Conservation (phyloP, 2,888 invertebrate species). For the Caenorhabditis sulstoni region DNA sequence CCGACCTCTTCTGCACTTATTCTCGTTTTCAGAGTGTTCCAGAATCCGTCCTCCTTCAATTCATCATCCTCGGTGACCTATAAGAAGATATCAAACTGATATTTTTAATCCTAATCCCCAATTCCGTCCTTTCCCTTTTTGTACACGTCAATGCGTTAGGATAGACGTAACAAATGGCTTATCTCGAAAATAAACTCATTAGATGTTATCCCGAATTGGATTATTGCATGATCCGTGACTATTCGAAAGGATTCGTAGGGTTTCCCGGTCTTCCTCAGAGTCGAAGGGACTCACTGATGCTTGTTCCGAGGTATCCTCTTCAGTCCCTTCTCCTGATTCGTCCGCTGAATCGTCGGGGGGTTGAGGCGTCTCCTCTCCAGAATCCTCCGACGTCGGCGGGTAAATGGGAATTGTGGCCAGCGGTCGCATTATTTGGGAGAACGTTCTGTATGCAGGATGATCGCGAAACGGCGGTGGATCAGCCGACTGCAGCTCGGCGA, state of each 20-base stretch:
- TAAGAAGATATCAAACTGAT: slow-evolving; percentile 5
- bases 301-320: slow-evolving; percentile 4
- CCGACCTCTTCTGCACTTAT: slow-evolving; percentile 10
- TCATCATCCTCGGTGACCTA: slow-evolving; percentile 41
- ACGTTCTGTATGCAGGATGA: neutral
- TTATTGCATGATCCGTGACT: slow-evolving; percentile 24
- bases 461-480: neutral
- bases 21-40: slow-evolving; percentile 28
- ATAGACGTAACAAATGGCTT: slow-evolving; percentile 26
- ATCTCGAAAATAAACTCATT: slow-evolving; percentile 34
- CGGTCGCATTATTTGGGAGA: slow-evolving; percentile 29
- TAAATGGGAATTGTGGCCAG: slow-evolving; percentile 31
- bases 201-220: slow-evolving; percentile 4
- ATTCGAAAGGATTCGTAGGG: slow-evolving; percentile 26
- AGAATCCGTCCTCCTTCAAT: slow-evolving; percentile 26
- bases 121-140: neutral
- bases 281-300: neutral
- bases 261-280: neutral
- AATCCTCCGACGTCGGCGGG: slow-evolving; percentile 40
- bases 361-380: slow-evolving; percentile 30
- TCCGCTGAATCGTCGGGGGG: slow-evolving; percentile 17
- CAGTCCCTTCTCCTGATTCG: slow-evolving; percentile 7
- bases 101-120: slow-evolving; percentile 17
- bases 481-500: neutral
- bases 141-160: slow-evolving; percentile 17